Conservation (phyloP, 2,888 invertebrate genomes). For the Drosophila robusta region DNA sequence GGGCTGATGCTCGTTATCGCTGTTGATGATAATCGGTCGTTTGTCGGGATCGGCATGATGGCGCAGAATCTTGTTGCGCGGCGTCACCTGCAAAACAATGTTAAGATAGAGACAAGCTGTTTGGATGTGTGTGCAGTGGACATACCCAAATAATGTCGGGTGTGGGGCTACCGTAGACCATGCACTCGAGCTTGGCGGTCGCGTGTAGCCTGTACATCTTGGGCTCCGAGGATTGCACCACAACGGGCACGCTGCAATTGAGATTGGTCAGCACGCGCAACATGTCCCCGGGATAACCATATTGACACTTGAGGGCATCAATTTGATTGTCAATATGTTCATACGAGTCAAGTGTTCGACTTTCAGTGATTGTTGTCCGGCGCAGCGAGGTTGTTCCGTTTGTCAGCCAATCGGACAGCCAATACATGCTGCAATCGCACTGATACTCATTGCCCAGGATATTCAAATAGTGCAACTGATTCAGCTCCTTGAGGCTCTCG, state of each 20-base stretch:
- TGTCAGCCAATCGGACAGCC: slow-evolving; percentile 89
- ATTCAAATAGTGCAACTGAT: slow-evolving; percentile 88
- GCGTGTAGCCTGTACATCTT: slow-evolving; percentile 88
- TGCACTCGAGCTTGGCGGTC: slow-evolving; percentile 91
- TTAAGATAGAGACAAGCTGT: background rate
- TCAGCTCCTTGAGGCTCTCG: slow-evolving; percentile 88
- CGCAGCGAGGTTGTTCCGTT: slow-evolving; percentile 61
- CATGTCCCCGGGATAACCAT: slow-evolving; percentile 90
- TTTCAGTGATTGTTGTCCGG: slow-evolving; percentile 84
- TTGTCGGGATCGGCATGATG: slow-evolving; percentile 90
- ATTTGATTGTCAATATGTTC: slow-evolving; percentile 80
- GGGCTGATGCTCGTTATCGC: slow-evolving; percentile 73
- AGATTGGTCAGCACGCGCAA: slow-evolving; percentile 89
- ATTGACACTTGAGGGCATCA: slow-evolving; percentile 88
- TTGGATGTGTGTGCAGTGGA: background rate
- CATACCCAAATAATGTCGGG: slow-evolving; percentile 92
- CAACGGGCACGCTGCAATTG: slow-evolving; percentile 89
- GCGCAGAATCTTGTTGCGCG: slow-evolving; percentile 89
- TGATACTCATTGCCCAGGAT: slow-evolving; percentile 92
- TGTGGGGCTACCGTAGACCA: slow-evolving; percentile 90
- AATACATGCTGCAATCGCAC: slow-evolving; percentile 94
- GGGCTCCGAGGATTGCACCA: slow-evolving; percentile 88
- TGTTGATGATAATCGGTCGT: slow-evolving; percentile 82
- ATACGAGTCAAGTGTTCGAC: slow-evolving; percentile 38
- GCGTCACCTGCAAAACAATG: slow-evolving; percentile 86